Evolutionary conservation across 2,888 invertebrate species (phyloP).

Genomic region (Glaucopsyche alexis): DNA sequence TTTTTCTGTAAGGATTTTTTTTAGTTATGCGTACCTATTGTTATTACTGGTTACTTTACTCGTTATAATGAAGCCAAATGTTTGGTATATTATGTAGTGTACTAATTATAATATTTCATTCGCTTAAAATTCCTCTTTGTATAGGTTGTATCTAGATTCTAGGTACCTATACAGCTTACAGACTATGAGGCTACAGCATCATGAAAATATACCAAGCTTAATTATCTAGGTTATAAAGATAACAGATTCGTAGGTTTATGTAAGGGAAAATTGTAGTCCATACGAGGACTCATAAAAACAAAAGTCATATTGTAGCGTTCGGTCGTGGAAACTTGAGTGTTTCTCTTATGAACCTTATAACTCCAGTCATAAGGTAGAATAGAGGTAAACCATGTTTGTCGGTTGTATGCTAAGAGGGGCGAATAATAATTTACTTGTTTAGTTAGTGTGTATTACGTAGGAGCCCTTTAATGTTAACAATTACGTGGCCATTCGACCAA

Average conservation of each 20-base stretch:
- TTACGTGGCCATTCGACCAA: slow-evolving; percentile 1
- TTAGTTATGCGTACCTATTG: no score
- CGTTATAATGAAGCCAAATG: no score
- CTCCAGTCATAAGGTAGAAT: neutral
- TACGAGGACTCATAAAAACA: slow-evolving; percentile 5
- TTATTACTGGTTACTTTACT: no score
- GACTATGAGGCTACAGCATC: neutral
- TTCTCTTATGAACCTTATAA: neutral
- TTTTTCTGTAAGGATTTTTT: no score
- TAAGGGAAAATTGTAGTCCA: slow-evolving; percentile 6
- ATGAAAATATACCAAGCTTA: neutral
- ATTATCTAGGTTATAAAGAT: slow-evolving; percentile 2
- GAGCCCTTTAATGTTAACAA: slow-evolving; percentile 7
- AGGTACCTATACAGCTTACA: no score
- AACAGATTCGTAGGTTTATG: slow-evolving; percentile 11
- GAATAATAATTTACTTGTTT: slow-evolving; percentile 11
- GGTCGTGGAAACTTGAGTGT: neutral
- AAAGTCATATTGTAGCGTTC: slow-evolving; percentile 10
- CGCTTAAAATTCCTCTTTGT: neutral
- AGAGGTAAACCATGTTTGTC: neutral
- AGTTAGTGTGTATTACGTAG: slow-evolving; percentile 13
- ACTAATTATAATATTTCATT: neutral
- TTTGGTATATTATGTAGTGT: no score
- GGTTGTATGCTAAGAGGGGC: neutral
- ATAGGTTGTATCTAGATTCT: no score